Percentiles rank a stretch among this genome's conserved stretches.
Evolutionary conservation across 2,797 vertebrate genomes (phyloP).

Genomic region (Acestrorhynchus altus): DNA sequence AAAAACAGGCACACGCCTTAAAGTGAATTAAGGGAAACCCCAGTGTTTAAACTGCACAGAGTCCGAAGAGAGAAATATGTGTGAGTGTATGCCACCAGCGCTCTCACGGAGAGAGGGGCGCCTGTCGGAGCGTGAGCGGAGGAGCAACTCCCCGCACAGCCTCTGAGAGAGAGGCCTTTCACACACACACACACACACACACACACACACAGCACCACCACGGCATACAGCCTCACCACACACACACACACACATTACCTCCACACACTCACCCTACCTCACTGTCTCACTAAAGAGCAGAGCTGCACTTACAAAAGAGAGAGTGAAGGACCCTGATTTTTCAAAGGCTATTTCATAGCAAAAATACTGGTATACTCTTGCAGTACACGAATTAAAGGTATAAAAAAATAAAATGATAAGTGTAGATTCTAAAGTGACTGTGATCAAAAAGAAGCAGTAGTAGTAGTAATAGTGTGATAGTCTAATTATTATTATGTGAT

Average conservation of each 20-base stretch:
- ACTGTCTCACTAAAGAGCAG: constrained; percentile 27
- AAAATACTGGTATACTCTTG: constrained; percentile 65
- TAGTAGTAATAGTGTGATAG: constrained; percentile 64
- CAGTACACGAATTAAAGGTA: constrained; percentile 58
- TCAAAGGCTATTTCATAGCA: constrained; percentile 78
- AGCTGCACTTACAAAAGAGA: constrained; percentile 28
- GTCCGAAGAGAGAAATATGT: constrained; percentile 78
- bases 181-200: neutral
- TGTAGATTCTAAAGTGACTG: constrained; percentile 79
- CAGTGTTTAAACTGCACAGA: constrained; percentile 77
- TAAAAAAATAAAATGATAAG: constrained; percentile 75
- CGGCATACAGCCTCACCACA: too few relatives aligned
- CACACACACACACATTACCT: constrained; percentile 55
- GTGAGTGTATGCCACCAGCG: constrained; percentile 57
- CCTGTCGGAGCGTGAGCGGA: constrained; percentile 69
- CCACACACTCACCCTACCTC: constrained; percentile 24
- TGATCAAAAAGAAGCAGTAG: constrained; percentile 9
- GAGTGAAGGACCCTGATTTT: constrained; percentile 58
- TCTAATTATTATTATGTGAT: constrained; percentile 85
- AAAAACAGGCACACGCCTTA: constrained; percentile 84
- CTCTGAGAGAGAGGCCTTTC: constrained; percentile 57
- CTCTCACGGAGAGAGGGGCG: constrained; percentile 58
- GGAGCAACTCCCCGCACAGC: constrained; percentile 76
- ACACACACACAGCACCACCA: constrained; percentile 53
- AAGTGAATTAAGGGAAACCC: constrained; percentile 37